phyloP scores from a whole-genome alignment of 2,888 invertebrate genomes.

The Pheosia tremula region DNA sequence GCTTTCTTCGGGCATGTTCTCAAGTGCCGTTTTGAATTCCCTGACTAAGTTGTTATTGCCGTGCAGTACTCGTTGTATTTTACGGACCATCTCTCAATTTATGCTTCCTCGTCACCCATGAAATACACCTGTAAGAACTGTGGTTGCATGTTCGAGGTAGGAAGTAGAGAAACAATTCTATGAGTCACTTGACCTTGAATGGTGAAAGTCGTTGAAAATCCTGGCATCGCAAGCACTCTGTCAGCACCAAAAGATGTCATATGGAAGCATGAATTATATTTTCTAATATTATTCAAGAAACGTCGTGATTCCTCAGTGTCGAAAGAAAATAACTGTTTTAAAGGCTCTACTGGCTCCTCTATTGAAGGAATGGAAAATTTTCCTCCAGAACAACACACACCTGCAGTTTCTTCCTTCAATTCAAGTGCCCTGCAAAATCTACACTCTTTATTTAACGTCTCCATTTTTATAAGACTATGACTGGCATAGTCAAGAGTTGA shows the following conservation, averaged over 20 bases:
- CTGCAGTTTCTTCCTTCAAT: conserved; percentile 28
- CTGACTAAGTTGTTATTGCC: conserved; percentile 37
- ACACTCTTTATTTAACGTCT: conserved; percentile 19
- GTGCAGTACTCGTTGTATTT: conserved; percentile 43
- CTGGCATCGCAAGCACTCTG: conserved; percentile 28
- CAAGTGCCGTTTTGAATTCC: conserved; percentile 44
- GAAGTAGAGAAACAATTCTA: conserved; percentile 33
- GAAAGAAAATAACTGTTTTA: conserved; percentile 21
- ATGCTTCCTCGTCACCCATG: conserved; percentile 37
- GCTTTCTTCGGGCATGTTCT: conserved; percentile 36
- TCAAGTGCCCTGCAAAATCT: conserved; percentile 17
- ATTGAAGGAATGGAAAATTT: conserved; percentile 24
- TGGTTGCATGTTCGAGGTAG: conserved; percentile 28
- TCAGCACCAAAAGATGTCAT: conserved; percentile 41
- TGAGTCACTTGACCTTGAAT: conserved; percentile 48
- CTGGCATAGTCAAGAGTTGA: conserved; percentile 8
- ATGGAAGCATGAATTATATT: conserved; percentile 34
- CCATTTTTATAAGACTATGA: conserved; percentile 10
- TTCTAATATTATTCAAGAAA: conserved; percentile 23
- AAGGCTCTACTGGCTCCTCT: conserved; percentile 23
- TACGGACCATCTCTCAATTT: conserved; percentile 32
- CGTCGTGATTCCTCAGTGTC: conserved; percentile 18
- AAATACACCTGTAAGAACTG: conserved; percentile 49
- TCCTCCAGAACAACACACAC: conserved; percentile 35
- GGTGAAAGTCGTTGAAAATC: conserved; percentile 38